A percentile compares a stretch with the other conserved stretches of the same genome.
phyloP scores from a whole-genome alignment of 2,888 invertebrate species.

The Mythimna vitellina region DNA sequence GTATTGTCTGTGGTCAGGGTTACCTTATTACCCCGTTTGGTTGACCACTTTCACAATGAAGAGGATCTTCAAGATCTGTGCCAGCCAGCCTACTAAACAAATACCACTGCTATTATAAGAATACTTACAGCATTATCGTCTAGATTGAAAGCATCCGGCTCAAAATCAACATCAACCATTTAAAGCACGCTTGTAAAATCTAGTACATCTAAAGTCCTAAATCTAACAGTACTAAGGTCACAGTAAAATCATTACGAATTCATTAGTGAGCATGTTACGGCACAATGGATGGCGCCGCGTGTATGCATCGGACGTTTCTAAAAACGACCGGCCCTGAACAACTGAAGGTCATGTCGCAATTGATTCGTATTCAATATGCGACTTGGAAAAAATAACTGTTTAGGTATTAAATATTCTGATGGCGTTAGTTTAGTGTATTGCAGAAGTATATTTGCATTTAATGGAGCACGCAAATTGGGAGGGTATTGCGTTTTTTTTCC shows the following conservation, averaged over 20 bases:
- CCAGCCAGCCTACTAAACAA: neutral
- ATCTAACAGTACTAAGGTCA: conserved; percentile 43
- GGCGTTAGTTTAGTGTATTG: conserved; percentile 61
- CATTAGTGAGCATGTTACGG: conserved; percentile 55
- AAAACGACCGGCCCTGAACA: conserved; percentile 63
- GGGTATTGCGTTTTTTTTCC: neutral
- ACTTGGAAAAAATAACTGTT: conserved; percentile 66
- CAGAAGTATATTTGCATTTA: conserved; percentile 50
- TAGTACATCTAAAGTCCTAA: conserved; percentile 41
- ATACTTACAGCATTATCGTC: neutral
- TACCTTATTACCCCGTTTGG: neutral
- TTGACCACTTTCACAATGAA: neutral
- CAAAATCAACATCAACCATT: neutral
- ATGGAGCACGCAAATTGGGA: conserved; percentile 33
- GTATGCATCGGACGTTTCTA: conserved; percentile 63
- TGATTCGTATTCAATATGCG: conserved; percentile 67
- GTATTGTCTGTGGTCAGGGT: neutral
- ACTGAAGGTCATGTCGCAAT: conserved; percentile 63
- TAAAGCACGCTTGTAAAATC: conserved; percentile 15
- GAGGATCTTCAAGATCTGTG: neutral
- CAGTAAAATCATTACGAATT: conserved; percentile 54
- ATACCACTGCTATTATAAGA: neutral
- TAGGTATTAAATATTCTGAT: conserved; percentile 65
- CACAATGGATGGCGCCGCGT: conserved; percentile 46
- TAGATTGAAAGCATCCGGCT: conserved; percentile 9